A percentile compares a stretch with the other conserved stretches of the same genome.
phyloP scores from a whole-genome alignment of 2,888 invertebrate genomes.

The Chrysolina haemoptera region DNA sequence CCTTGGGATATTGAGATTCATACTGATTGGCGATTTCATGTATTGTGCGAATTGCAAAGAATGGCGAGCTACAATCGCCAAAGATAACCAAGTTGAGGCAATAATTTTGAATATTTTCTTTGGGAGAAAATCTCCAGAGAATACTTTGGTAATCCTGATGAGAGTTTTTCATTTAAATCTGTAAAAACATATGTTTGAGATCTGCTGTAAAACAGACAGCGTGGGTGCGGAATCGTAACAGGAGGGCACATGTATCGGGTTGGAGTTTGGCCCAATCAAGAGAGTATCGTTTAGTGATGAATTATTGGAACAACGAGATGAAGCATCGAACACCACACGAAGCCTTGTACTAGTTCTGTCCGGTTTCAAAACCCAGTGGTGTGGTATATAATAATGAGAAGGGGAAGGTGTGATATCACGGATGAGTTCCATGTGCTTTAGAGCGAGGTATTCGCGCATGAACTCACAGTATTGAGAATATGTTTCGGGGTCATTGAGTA shows the following conservation, averaged over 20 bases:
- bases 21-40: not conserved
- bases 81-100: not conserved
- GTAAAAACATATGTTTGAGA: conserved; percentile 2
- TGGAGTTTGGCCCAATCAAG: not conserved
- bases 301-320: conserved; percentile 1
- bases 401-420: conserved; percentile 12
- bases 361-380: conserved; percentile 27
- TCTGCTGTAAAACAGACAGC: conserved; percentile 6
- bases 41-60: not conserved
- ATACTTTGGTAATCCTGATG: not conserved
- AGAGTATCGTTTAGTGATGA: not conserved
- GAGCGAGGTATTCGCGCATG: conserved; percentile 15
- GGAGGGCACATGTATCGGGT: not conserved
- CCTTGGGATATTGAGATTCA: not conserved
- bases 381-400: conserved; percentile 22
- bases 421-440: conserved; percentile 6
- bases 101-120: conserved; percentile 1
- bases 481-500: conserved; percentile 1
- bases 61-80: not conserved
- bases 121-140: too few relatives aligned
- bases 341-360: conserved; percentile 9
- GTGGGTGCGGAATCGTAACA: conserved; percentile 1
- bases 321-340: not conserved
- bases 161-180: not conserved
- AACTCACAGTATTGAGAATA: conserved; percentile 22